Evolutionary conservation across 2,888 invertebrate species (phyloP), one percentile per base, ranked within the genome.

Genomic region (Brachyptera putata): DNA sequence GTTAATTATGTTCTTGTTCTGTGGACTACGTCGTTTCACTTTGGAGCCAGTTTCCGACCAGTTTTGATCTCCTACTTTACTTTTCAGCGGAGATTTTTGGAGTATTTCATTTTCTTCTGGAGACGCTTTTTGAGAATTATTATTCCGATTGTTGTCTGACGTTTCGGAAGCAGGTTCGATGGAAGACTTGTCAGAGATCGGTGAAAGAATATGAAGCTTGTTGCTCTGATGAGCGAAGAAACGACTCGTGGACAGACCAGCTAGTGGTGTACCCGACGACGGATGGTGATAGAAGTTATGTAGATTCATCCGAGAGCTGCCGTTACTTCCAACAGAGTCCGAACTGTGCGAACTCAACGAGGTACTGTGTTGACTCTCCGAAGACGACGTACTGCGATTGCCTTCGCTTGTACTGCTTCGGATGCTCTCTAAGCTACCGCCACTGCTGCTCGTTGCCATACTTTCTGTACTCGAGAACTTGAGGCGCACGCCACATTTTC

Each of bases 161-260:
- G 87, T 86, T 74, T 91, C 91, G 5, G 89, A 89, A 18, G 84
- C 87, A 14, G 89, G 90, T 70, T 92, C 92, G 74, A 90, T 91
- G 1, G 91, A 91, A 21, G 91, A 91, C 75, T 91, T 92, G 75
- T 92, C 92, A 61, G 91, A 91, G 70, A 92, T 92, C 18, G 92
- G 92, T 69, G 91, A 92, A 49, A 92, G 79, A 71, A 92, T 90
- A 74, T 92, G 91, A 67, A 91, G 77, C 73, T 91, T 91, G 72
- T 79, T 81, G 60, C 85, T 82, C 73, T 89, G 87, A 68, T 87
- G 84, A 59, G 84, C 80, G 41, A 83, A 74, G 50, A 57, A 57
- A 43, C 56, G 41, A 70, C 69, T 24, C 41, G 46, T 16, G 16
- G 57, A 22, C 26, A 24, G 3, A 16, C 56, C 49, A 2, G 25